Evolutionary conservation across 2,888 invertebrate genomes (phyloP), one percentile per base, ranked within the genome.

Genomic region (Cryptophagus acutangulus): DNA sequence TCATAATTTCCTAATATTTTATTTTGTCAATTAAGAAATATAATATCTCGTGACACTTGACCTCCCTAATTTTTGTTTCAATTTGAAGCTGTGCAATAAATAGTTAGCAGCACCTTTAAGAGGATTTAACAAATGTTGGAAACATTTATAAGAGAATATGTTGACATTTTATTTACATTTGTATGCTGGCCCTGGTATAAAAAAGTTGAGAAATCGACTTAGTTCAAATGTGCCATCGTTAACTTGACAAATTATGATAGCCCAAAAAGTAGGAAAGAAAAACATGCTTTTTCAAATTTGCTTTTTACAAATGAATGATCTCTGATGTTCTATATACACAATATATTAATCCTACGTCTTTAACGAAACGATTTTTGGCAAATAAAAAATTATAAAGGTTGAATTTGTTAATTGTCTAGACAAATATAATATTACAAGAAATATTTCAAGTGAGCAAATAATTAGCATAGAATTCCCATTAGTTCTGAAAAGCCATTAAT

Each of bases 171-270:
- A 55, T 55, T 55, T 57, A 55, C 53, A 55, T 57, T 55, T 51
- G 51, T 55, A 52, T 53, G 52, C 53, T 53, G 46, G 48, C 38
- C 39, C 53, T 52, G 45, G 48, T 36, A 44, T 40, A 50, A 53
- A 41, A 54, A 52, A 48, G 43, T 43, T 46, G 45, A 50, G 50
- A 48, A 50, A 54, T 53, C 53, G 51, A 55, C 55, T 54, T 52
- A 48, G 54, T 54, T 53, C 52, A 53, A 54, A 55, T 55, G 53
- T 55, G 46, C 48, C 49, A 47, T 57, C 55, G 54, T 57, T 57
- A 55, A 48, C 45, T 55, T 57, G 57, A 57, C 55, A 57, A 57
- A 57, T 57, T 55, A 57, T 57, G 54, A 57, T 57, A 48, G 52
- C 45, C 46, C 45, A 49, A 46, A 52, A 52, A 51, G 52, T 43